Base-by-base conservation (phyloP, 2,797 vertebrate genomes). In the Lagodon rhomboides region DNA sequence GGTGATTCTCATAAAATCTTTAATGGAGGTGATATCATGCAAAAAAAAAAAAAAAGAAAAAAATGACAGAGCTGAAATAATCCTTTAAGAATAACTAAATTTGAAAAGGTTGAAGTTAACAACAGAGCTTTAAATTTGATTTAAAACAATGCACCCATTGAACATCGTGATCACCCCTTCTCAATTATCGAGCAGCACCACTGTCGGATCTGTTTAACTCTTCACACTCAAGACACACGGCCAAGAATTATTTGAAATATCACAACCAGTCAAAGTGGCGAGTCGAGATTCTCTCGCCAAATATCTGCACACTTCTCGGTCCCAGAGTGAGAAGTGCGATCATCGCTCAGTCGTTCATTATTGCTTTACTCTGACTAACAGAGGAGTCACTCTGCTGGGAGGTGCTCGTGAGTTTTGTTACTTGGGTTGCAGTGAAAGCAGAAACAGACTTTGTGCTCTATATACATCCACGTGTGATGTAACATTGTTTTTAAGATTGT, bases 1-100 rank as follows among this genome's bases (percentile, higher is more conserved):
- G 12, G 50, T 68, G 23, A 84, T 90, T 93, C 88, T 91, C 90
- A 91, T 93, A 95, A 96, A 95, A 94, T 88, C 74, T 95, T 96
- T 96, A 95, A 95, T 96, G 91, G 90, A 94, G 93, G 92, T 92
- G 92, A 89, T 85, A 90, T 89, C 91, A 94, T 94, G 93, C 94
- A 95, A 92, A 86, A 88, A 86, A 68, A 38, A 69, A 73, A 64
- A 61, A 95, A 92, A 85, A 87, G 85, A 68, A 38, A 69, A 85
- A 77, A 77, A 34, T 9, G 34, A 34, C 34, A 34, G 86, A 87
- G 41, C 77, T 78, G 46, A 84, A 84, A 68, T 82, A 83, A 81
- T 78, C 3, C 46, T 81, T 87, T 53, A 85, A 78, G 84, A 93
- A 93, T 83, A 76, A 83, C 77, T 67, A 83, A 83, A 77, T 82